Base-by-base conservation (phyloP, 2,888 invertebrate genomes). In the Rhimphoctona megacephalus region DNA sequence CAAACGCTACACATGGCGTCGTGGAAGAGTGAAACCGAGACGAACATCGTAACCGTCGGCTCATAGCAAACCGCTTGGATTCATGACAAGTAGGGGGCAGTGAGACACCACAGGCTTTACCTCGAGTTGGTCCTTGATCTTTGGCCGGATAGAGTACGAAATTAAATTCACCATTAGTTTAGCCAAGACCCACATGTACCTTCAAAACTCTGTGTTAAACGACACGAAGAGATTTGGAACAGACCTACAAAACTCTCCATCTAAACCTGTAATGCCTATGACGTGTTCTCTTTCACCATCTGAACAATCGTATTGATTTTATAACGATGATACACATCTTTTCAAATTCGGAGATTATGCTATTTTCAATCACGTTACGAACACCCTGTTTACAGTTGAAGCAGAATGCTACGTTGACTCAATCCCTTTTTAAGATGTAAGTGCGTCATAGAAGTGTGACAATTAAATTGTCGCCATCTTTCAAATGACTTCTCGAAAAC, bases 401-500 rank as follows among this genome's bases (percentile, higher is more conserved):
- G 46, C 22, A 36, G 61, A 69, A 39, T 57, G 17, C 64, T 19
- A 11, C 74, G n/a, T 43, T 74, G 69, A 80, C 66, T 77, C 39
- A 67, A 81, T 67, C 22, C 9, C 22, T 57, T 57, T 14, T 57
- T 25, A 11, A 14, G 3, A 61, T 6, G 57, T 30, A 72, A 61
- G 61, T 36, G 14, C 43, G 36, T 67, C 25, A 46, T 43, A 57
- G 39, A 64, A 78, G 83, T 36, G 66, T 49, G 46, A 72, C 76
- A 80, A 86, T 86, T 91, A 87, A 89, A 90, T 90, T 88, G 88
- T 89, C 88, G 88, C 78, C 81, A 81, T 89, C 89, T 90, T 87
- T 86, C 87, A 88, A 89, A 89, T 89, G 88, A 89, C 88, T 91
- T 91, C 90, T 89, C 82, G 86, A 90, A 91, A 91, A 87, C 88